Base-by-base conservation (phyloP, 2,113 vertebrate species). In the Scalopus aquaticus region DNA sequence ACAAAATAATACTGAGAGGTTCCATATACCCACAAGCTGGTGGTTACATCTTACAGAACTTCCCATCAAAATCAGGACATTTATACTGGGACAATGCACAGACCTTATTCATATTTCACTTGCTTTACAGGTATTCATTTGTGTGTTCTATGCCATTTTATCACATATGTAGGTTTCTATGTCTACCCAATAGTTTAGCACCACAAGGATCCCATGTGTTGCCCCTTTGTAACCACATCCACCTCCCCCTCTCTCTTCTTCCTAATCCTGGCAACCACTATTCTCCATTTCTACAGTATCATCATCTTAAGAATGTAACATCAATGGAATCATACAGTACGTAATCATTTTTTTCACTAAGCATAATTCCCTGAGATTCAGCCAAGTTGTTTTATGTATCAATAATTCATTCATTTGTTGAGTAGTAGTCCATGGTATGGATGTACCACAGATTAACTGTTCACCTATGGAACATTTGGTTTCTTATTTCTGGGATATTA, bases 41-140 rank as follows among this genome's bases (percentile, higher is more conserved):
- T 81, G 65, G 44, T 84, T 80, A 88, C 58, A 88, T 88, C 73
- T 94, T 80, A 80, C 1, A 62, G 46, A 94, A 93, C 58, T 74
- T 93, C 54, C 73, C 77, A 35, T 80, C 81, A 88, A 96, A 94
- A 65, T 46, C 35, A 88, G 84, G 49, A 96, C 79, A 93, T 32
- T 49, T 70, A 82, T 69, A 90, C 80, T 90, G 22, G 35, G 62
- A 93, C 56, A 94, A 82, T 62, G 44, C 22, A 65, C 60, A 92
- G 60, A 72, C 19, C 35, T 92, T 82, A 92, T 77, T 90, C 46
- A 94, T 54, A 90, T 90, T 82, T 62, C 56, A 90, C 30, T 82
- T 81, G 74, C 62, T 94, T 94, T 82, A 87, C 42, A 90, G 37
- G 69, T 90, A 94, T 51, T 76, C 22, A 2, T 39, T 19, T 87